Base-by-base conservation (phyloP, 1,140 invertebrate species). In the Panonychus citri region DNA sequence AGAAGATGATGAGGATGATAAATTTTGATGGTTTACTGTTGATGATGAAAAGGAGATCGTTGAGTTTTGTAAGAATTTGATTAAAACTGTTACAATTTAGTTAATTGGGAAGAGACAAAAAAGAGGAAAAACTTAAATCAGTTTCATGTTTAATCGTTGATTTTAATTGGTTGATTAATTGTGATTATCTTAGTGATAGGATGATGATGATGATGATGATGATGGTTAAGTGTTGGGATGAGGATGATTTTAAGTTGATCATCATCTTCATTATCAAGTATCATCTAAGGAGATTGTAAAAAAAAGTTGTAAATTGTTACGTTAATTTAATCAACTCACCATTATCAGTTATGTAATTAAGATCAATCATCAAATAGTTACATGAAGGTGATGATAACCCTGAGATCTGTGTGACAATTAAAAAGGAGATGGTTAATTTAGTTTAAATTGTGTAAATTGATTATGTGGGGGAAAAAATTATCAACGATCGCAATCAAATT, bases 171-270 rank as follows among this genome's bases (percentile, higher is more conserved):
- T 34, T 43, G 24, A 1, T 62, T 21, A 28, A 60, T 59, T 7
- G 57, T 27, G 10, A 19, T 26, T 21, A 40, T 19, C 49, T 60
- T 62, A 13, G 60, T 57, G 0, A 52, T 49, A 5, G 62, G 62
- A 21, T 59, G 17, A 55, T 60, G 62, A 15, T 60, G 8, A 7
- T 57, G 60, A 7, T n/a, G n/a, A n/a, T n/a, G n/a, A n/a, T n/a
- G n/a, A n/a, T n/a, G 62, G 27, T 27, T 58, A 57, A 15, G 56
- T 37, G 12, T 34, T 3, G 21, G 40, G 24, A 19, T 56, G 27
- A 2, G 26, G 28, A n/a, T 57, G 26, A 17, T 58, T 26, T 10
- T 19, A 0, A 30, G 37, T 37, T 17, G 56, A 43, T 24, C 52
- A 19, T 1, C 52, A n/a, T n/a, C n/a, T n/a, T n/a, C n/a, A n/a